Percentiles rank a stretch among this genome's conserved stretches.
Evolutionary conservation across 2,888 invertebrate genomes (phyloP).

Genomic region (Clanis bilineata): DNA sequence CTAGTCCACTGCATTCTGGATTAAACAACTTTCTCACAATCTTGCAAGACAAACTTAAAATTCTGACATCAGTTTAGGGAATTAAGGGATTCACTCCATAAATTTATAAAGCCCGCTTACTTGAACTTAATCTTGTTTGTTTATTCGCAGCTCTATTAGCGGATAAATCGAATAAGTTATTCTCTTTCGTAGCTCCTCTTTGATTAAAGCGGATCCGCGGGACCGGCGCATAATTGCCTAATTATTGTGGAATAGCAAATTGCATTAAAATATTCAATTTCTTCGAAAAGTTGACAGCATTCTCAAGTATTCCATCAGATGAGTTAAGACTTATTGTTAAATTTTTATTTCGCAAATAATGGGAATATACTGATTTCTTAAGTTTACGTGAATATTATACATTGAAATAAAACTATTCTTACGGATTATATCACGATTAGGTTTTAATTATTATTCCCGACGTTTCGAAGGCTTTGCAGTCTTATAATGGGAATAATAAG

Average conservation of each 20-base stretch:
- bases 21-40: conserved; percentile 62
- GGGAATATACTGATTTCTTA: too few species aligned
- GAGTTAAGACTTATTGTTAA: background rate
- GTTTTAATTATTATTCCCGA: too few species aligned
- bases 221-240: conserved; percentile 62
- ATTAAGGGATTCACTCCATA: conserved; percentile 65
- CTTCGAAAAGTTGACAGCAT: background rate
- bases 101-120: conserved; percentile 65
- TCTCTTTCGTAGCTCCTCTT: conserved; percentile 63
- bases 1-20: conserved; percentile 49
- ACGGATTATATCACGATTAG: too few species aligned
- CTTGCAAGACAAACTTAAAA: conserved; percentile 65
- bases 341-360: background rate
- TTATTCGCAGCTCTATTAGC: conserved; percentile 70
- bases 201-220: conserved; percentile 55
- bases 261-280: conserved; percentile 29
- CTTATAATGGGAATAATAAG: too few species aligned
- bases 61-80: conserved; percentile 69
- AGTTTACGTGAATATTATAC: background rate
- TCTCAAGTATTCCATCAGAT: conserved; percentile 6
- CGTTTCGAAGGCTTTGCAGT: too few species aligned
- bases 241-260: conserved; percentile 54
- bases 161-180: conserved; percentile 73
- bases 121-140: conserved; percentile 69
- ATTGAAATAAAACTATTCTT: background rate